Evolutionary conservation across 2,888 invertebrate species (phyloP).

Genomic region (Synergus gifuensis): DNA sequence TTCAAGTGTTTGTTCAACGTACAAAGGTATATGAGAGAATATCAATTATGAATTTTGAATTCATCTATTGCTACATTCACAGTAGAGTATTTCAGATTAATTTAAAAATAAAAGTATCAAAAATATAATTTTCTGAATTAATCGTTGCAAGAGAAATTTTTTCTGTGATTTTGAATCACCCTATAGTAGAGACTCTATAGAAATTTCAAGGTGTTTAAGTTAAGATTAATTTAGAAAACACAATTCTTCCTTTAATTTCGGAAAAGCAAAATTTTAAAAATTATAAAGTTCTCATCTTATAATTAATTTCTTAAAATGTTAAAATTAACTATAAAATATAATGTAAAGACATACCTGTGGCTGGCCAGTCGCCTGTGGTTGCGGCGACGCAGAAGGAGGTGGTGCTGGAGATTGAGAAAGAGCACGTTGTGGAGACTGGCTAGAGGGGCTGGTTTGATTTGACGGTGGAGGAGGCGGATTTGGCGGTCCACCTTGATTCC

Average conservation of each 20-base stretch:
- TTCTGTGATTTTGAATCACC: no score
- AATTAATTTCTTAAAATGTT: background rate
- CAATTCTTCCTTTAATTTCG: no score
- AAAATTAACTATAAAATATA: background rate
- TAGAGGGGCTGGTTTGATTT: slow-evolving; percentile 72
- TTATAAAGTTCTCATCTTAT: background rate
- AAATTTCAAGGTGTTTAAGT: no score
- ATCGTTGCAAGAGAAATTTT: no score
- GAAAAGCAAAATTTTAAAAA: no score
- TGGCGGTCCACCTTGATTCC: slow-evolving; percentile 74
- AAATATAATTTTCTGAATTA: background rate
- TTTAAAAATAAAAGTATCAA: background rate
- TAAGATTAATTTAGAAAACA: no score
- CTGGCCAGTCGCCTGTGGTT: slow-evolving; percentile 72
- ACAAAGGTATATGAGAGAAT: background rate
- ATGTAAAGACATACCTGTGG: slow-evolving; percentile 64
- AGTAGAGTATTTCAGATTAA: background rate
- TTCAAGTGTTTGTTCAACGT: background rate
- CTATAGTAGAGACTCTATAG: no score
- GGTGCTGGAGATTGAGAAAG: slow-evolving; percentile 76
- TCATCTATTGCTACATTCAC: background rate
- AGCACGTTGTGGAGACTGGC: slow-evolving; percentile 75
- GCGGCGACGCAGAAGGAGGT: slow-evolving; percentile 75
- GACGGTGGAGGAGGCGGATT: slow-evolving; percentile 73
- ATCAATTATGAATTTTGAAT: background rate